Evolutionary conservation across 2,797 vertebrate genomes (phyloP).

Genomic region (Lithobates pipiens): DNA sequence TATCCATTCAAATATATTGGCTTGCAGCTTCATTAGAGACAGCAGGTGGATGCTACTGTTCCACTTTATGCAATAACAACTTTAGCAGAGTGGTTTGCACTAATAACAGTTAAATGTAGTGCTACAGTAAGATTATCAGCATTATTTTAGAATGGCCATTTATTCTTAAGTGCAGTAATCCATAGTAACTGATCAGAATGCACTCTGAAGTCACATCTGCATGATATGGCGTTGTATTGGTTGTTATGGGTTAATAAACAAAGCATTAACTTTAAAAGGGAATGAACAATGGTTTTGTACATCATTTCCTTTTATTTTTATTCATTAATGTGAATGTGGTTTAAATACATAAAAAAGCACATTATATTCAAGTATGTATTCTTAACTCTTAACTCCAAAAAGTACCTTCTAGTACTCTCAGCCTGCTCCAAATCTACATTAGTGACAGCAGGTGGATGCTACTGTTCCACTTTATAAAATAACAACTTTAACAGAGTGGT

Average conservation of each 20-base stretch:
- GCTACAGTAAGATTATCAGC: background rate
- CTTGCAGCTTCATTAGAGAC: conserved; percentile 38
- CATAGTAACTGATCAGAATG: background rate
- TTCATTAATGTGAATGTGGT: no score
- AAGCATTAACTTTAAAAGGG: background rate
- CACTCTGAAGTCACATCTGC: background rate
- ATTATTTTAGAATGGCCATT: background rate
- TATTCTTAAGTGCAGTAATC: background rate
- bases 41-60: conserved; percentile 26
- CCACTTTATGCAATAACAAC: conserved; percentile 13
- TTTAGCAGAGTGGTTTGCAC: background rate
- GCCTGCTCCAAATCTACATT: background rate
- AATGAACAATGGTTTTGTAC: background rate
- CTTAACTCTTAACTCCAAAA: no score
- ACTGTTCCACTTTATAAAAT: conserved; percentile 17
- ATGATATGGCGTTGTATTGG: background rate
- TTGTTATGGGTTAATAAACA: background rate
- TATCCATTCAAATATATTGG: conserved; percentile 34
- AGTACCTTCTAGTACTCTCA: no score
- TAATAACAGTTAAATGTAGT: background rate
- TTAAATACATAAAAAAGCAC: no score
- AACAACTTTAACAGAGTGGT: background rate
- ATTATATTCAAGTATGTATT: no score
- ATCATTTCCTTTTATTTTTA: no score
- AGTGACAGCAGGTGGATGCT: conserved; percentile 33